Percentiles rank a stretch among this genome's conserved stretches.
Conservation (phyloP, 2,797 vertebrate species). For the Pygocentrus nattereri region DNA sequence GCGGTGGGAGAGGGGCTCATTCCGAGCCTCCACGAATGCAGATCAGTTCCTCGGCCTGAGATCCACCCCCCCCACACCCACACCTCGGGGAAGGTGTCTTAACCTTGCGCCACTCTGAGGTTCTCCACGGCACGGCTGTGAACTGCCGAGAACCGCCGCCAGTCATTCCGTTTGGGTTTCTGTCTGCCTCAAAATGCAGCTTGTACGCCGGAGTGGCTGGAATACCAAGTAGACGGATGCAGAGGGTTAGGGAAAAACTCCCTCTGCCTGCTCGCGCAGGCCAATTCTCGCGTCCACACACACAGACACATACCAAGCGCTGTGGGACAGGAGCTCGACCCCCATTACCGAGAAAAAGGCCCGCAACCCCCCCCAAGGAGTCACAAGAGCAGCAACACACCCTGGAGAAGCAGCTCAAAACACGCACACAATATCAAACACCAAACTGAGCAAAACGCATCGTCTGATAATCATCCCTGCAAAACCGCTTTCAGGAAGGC, state of each 20-base stretch:
- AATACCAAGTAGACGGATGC: constrained; percentile 55
- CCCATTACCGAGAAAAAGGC: constrained; percentile 46
- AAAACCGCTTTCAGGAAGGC: neutral
- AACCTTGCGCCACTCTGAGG: neutral
- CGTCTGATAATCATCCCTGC: too few species aligned
- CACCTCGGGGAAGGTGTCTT: constrained; percentile 19
- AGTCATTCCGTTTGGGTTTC: constrained; percentile 20
- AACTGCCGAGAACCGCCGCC: neutral
- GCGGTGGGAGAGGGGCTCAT: constrained; percentile 8
- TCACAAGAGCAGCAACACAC: constrained; percentile 23
- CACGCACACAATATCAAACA: neutral
- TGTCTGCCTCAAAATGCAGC: constrained; percentile 9
- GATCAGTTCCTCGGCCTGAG: neutral
- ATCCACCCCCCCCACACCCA: neutral
- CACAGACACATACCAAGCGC: constrained; percentile 42
- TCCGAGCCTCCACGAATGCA: neutral
- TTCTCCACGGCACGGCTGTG: neutral
- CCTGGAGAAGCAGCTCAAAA: neutral
- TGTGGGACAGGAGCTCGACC: constrained; percentile 27
- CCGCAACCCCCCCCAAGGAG: constrained; percentile 24
- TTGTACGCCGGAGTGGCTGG: constrained; percentile 25
- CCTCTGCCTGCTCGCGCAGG: constrained; percentile 35
- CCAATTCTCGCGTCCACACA: constrained; percentile 7
- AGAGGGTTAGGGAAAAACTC: constrained; percentile 35
- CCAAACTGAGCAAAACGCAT: neutral